Evolutionary conservation across 2,797 vertebrate genomes (phyloP).

Genomic region (Arctocebus calabarensis): DNA sequence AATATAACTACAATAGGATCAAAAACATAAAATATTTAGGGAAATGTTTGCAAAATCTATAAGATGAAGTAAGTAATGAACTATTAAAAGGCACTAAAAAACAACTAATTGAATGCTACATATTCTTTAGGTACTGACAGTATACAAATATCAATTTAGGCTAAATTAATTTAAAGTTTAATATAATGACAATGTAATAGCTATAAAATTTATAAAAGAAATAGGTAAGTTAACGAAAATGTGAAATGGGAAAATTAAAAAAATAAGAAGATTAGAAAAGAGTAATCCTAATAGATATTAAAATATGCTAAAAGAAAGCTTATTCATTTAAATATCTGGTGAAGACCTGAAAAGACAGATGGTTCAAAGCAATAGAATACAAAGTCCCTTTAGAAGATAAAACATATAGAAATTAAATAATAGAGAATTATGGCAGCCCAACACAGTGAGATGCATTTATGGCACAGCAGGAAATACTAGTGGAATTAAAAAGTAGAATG

Average conservation of each 20-base stretch:
- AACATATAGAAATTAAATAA: not conserved
- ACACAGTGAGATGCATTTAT: not conserved
- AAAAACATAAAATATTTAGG: not conserved
- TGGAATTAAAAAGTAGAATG: not conserved
- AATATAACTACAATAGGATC: not conserved
- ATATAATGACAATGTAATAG: not conserved
- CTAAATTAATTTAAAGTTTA: not conserved
- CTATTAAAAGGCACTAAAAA: not conserved
- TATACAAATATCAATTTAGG: not conserved
- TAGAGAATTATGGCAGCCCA: not conserved
- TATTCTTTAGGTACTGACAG: not conserved
- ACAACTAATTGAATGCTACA: not conserved
- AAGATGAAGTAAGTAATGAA: not conserved
- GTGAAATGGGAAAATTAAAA: not conserved
- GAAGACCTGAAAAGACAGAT: not conserved
- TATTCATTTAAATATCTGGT: not conserved
- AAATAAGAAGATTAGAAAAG: not conserved
- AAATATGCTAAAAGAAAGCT: not conserved
- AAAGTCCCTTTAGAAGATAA: not conserved
- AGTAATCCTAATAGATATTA: not conserved
- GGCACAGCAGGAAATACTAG: not conserved
- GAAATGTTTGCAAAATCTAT: not conserved
- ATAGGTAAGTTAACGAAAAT: not conserved
- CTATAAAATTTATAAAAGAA: not conserved
- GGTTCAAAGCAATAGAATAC: not conserved